These are phyloP conservation scores for Pseudomyrmex gracilis DNA, from an alignment of 1,140 invertebrate species.

Conservation along the genomic window DNA sequence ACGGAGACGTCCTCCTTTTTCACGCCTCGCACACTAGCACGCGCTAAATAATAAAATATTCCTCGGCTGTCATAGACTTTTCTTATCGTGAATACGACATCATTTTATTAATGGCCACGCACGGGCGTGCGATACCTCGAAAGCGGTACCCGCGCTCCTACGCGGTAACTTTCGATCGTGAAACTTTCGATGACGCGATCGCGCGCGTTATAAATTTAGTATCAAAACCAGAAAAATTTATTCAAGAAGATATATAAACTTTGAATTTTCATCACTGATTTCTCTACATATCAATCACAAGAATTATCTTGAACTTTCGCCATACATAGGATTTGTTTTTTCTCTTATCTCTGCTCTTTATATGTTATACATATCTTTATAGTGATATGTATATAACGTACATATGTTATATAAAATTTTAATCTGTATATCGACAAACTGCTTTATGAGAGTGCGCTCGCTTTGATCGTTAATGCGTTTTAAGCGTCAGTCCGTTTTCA, in stretches of 20 bases:
- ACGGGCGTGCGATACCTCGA: constrained; percentile 48
- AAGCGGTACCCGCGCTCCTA: constrained; percentile 63
- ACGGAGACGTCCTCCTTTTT: constrained; percentile 23
- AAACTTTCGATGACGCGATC: constrained; percentile 68
- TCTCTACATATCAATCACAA: constrained; percentile 16
- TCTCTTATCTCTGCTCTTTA: background rate
- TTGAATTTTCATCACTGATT: background rate
- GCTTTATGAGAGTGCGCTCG: too few relatives aligned
- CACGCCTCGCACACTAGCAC: constrained; percentile 35
- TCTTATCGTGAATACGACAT: constrained; percentile 64
- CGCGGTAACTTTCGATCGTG: constrained; percentile 70
- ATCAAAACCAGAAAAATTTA: constrained; percentile 33
- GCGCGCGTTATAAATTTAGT: constrained; percentile 42
- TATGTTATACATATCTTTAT: too few relatives aligned
- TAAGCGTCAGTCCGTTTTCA: too few relatives aligned
- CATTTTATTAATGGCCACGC: constrained; percentile 62
- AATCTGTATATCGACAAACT: too few relatives aligned
- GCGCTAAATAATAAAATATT: constrained; percentile 64
- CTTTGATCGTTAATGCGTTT: too few relatives aligned
- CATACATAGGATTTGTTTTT: constrained; percentile 26
- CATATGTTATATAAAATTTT: too few relatives aligned
- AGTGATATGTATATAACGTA: too few relatives aligned
- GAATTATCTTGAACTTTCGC: constrained; percentile 1
- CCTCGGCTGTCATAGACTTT: constrained; percentile 64
- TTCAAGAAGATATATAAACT: constrained; percentile 29